A percentile compares a stretch with the other conserved stretches of the same genome.
Conservation (phyloP, 2,113 vertebrate genomes). For the Neolamprologus cancellatus region DNA sequence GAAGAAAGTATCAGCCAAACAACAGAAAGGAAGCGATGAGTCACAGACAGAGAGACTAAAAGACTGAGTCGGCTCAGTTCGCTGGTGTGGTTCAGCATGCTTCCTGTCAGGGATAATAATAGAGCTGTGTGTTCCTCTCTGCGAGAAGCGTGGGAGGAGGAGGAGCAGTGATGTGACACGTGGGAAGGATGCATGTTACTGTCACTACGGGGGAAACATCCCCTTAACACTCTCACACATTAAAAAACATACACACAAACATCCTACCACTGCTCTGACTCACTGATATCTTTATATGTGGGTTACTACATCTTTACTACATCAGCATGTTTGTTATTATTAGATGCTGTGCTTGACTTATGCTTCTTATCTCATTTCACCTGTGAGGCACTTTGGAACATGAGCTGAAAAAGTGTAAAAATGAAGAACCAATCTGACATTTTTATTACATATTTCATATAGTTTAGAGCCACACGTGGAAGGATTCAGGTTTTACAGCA, state of each 20-base stretch:
- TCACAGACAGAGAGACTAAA: slow-evolving; percentile 6
- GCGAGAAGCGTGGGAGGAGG: slow-evolving; percentile 49
- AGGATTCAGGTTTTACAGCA: not conserved
- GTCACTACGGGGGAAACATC: slow-evolving; percentile 40
- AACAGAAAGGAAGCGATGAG: slow-evolving; percentile 27
- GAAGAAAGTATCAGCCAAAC: not conserved
- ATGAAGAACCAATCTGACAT: not conserved
- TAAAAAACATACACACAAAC: not conserved
- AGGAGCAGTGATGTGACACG: not conserved
- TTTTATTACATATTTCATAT: not conserved
- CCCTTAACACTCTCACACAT: not conserved
- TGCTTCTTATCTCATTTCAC: not conserved
- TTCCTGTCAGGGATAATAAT: slow-evolving; percentile 61
- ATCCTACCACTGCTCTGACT: not conserved
- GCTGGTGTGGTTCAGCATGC: slow-evolving; percentile 28
- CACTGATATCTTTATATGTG: not conserved
- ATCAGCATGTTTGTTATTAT: not conserved
- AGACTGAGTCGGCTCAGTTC: not conserved
- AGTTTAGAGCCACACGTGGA: not conserved
- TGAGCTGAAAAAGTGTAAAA: not conserved
- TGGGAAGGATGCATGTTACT: slow-evolving; percentile 6
- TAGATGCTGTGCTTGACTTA: not conserved
- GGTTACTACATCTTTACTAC: not conserved
- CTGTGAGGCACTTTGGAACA: not conserved
- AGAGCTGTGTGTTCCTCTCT: slow-evolving; percentile 33